Percentiles rank a stretch among this genome's conserved stretches.
Evolutionary conservation across 2,888 invertebrate genomes (phyloP).

Genomic region (Masnerella sp.): DNA sequence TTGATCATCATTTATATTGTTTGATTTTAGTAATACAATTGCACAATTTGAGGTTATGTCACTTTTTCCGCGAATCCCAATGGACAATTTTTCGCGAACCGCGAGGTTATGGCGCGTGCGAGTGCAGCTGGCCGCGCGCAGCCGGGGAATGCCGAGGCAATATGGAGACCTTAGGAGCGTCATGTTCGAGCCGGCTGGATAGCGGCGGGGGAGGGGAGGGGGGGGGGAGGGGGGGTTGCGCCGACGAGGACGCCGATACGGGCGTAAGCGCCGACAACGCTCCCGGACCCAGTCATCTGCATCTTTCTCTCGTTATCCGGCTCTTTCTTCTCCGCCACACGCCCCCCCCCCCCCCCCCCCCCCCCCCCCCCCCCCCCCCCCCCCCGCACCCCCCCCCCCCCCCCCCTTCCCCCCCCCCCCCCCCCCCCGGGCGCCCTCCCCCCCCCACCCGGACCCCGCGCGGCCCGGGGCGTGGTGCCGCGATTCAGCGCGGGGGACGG

Average conservation of each 20-base stretch:
- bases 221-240: not conserved
- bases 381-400: too few species aligned
- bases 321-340: not conserved
- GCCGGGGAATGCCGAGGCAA: constrained; percentile 73
- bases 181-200: constrained; percentile 67
- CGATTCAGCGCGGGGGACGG: too few species aligned
- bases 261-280: not conserved
- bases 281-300: not conserved
- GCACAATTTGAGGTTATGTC: too few species aligned
- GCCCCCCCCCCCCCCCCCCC: constrained; percentile 26
- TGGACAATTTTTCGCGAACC: too few species aligned
- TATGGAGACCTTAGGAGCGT: constrained; percentile 69
- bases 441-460: too few species aligned
- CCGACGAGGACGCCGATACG: not conserved
- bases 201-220: constrained; percentile 61
- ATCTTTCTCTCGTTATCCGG: constrained; percentile 2
- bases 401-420: not conserved
- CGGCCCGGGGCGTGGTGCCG: too few species aligned
- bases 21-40: too few species aligned
- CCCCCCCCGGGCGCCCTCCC: not conserved
- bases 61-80: too few species aligned
- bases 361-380: constrained; percentile 10
- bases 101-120: constrained; percentile 55
- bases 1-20: too few species aligned
- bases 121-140: constrained; percentile 74